Conservation (phyloP, 2,888 invertebrate genomes). For the Noctua pronuba region DNA sequence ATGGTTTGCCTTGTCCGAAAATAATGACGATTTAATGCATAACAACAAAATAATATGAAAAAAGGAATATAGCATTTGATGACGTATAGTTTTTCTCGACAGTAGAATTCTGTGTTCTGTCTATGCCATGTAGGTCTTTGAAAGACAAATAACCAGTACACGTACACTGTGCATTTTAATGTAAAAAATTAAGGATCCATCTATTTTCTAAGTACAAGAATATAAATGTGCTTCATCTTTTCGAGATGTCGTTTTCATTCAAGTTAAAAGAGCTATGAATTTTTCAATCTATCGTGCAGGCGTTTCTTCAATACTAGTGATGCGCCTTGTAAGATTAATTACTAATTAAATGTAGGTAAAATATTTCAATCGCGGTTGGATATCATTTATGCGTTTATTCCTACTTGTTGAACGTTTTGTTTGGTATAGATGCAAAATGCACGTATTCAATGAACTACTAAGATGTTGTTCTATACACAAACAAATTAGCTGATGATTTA, state of each 20-base stretch:
- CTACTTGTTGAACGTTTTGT: neutral
- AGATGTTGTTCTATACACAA: neutral
- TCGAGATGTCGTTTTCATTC: neutral
- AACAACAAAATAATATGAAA: neutral
- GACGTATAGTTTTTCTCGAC: neutral
- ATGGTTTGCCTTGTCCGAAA: slow-evolving; percentile 4
- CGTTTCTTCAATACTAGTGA: neutral
- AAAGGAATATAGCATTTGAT: neutral
- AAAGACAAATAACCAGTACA: neutral
- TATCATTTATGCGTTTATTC: neutral
- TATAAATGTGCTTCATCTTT: neutral
- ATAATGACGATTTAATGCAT: neutral
- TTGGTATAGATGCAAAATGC: neutral
- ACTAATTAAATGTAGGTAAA: neutral
- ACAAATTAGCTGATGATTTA: neutral
- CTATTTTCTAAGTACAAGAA: neutral
- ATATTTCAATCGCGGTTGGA: neutral
- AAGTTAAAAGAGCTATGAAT: neutral
- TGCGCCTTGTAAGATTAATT: neutral
- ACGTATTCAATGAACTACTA: neutral
- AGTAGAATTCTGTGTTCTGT: neutral
- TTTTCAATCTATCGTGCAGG: neutral
- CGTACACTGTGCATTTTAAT: neutral
- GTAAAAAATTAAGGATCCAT: neutral
- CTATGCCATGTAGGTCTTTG: neutral